Base-by-base conservation (phyloP, 2,113 vertebrate genomes). In the Penelope pileata region DNA sequence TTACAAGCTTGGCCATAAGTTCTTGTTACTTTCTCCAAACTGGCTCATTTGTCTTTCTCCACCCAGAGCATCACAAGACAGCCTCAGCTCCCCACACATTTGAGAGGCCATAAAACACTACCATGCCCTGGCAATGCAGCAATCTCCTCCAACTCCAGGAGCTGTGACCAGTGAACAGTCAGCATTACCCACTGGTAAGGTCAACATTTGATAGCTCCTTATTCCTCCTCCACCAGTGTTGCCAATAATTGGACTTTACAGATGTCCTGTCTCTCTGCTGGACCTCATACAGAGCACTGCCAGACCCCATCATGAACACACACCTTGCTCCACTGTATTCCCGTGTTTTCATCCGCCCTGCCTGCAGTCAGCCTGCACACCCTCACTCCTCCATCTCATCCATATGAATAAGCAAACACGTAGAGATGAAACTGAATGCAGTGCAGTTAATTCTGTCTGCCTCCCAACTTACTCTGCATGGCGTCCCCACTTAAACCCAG, bases 301-400 rank as follows among this genome's bases (percentile, higher is more conserved):
- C 80, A 47, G 47, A 10, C 38, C 45, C 77, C 12, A 40, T 23
- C 6, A 19, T 0, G 27, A 60, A 29, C 42, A 43, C 21, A n/a
- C 3, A 9, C 8, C 15, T 36, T 5, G 24, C 47, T 53, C 34
- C 42, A 69, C 12, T 0, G 0, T 36, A 3, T 12, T 43, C n/a
- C 50, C 32, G 5, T 15, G 23, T 29, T 10, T 62, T 16, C 32
- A 56, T 13, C 80, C 89, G n/a, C 9, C 72, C 76, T 36, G 54
- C 67, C 77, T 66, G 29, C 50, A 60, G 29, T 29, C 36, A 63
- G 30, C 75, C 56, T 51, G 13, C 43, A 3, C 24, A 58, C 14
- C 24, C 32, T 9, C 32, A 13, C 15, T 0, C 2, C 51, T 50
- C 42, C 48, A 27, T 7, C 50, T 67, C 87, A 42, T 54, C 74